Conservation (phyloP, 92 coral and sea anemone genomes). For the Bergia sp. region DNA sequence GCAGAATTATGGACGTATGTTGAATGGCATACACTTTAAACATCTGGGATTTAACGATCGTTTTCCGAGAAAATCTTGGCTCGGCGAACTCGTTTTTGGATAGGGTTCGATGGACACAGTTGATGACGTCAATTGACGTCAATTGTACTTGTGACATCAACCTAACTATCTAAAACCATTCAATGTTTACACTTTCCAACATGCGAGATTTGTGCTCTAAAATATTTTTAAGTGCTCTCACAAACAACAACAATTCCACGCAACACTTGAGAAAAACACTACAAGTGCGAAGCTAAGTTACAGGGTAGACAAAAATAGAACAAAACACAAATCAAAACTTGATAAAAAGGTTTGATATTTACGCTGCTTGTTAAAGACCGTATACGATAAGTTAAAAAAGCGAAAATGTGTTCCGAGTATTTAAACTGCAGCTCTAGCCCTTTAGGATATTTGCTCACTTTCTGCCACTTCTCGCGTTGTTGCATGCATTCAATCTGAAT, state of each 20-base stretch:
- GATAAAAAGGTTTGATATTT: neutral
- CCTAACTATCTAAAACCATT: conserved; percentile 23
- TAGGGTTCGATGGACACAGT: conserved; percentile 27
- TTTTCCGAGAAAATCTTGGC: conserved; percentile 11
- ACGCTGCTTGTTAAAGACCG: neutral
- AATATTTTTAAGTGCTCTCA: conserved; percentile 10
- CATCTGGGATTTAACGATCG: conserved; percentile 17
- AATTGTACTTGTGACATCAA: conserved; percentile 52
- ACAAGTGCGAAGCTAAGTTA: neutral
- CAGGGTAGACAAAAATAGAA: too few species aligned
- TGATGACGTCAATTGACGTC: conserved; percentile 84
- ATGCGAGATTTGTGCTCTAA: conserved; percentile 3
- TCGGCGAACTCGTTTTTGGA: conserved; percentile 29
- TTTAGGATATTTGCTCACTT: too few species aligned
- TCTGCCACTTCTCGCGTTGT: too few species aligned
- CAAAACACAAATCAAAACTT: neutral
- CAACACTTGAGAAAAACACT: neutral
- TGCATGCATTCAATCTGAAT: too few species aligned
- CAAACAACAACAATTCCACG: conserved; percentile 9
- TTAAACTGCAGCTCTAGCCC: too few species aligned
- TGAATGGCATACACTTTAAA: neutral
- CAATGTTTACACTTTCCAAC: conserved; percentile 30
- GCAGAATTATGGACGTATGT: neutral
- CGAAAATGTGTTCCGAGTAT: neutral
- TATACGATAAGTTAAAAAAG: too few species aligned